A percentile compares a stretch with the other conserved stretches of the same genome.
These are phyloP conservation scores for Spinus olivaceus DNA, from an alignment of 2,797 vertebrate species.

Conservation along the genomic window DNA sequence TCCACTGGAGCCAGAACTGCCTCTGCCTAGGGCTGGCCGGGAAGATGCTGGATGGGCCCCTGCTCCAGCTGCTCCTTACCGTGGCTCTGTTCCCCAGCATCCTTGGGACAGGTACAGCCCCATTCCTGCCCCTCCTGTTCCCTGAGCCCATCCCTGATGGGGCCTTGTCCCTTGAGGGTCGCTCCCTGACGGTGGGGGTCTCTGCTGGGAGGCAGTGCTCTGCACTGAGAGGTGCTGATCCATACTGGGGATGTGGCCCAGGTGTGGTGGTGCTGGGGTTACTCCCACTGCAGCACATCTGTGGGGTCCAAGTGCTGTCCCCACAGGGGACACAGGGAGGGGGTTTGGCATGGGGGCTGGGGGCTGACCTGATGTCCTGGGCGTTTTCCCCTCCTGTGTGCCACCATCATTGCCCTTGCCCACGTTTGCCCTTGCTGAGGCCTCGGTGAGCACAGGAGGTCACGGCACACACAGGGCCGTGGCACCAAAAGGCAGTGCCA, in stretches of 20 bases:
- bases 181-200: fast-evolving
- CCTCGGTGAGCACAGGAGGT: fast-evolving
- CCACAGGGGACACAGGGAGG: not conserved
- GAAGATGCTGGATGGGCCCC: conserved; percentile 54
- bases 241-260: fast-evolving
- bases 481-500: fast-evolving
- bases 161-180: not conserved
- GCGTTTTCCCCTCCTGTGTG: not conserved
- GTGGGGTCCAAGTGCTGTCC: not conserved
- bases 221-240: fast-evolving
- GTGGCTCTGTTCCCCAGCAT: not conserved
- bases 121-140: not conserved
- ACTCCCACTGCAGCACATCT: not conserved
- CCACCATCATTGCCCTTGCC: fast-evolving
- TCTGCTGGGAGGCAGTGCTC: not conserved
- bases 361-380: fast-evolving
- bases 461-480: fast-evolving
- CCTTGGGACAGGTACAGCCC: conserved; percentile 51
- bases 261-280: not conserved
- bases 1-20: conserved; percentile 10
- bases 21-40: not conserved
- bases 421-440: fast-evolving
- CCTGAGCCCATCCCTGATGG: not conserved
- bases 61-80: conserved; percentile 24
- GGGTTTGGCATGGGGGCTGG: fast-evolving